These are phyloP conservation scores for Neodiprion virginianus DNA, from an alignment of 1,140 invertebrate species.

Conservation along the genomic window DNA sequence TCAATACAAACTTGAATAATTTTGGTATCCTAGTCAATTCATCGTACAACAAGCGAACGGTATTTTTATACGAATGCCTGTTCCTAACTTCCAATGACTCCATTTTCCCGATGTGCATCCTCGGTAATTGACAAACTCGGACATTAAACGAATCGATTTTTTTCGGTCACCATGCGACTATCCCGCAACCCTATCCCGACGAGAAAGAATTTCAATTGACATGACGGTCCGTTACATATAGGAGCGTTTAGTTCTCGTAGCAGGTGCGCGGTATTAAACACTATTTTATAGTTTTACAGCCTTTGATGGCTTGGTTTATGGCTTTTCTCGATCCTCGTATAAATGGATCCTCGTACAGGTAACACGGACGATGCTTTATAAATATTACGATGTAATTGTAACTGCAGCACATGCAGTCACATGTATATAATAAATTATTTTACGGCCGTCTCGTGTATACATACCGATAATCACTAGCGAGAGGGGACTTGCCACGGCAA, in stretches of 20 bases:
- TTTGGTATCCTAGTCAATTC: too few species aligned
- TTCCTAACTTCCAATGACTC: too few species aligned
- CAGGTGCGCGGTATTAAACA: neutral
- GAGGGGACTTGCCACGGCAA: neutral
- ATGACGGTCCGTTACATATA: too few species aligned
- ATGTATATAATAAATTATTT: neutral
- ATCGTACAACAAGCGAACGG: too few species aligned
- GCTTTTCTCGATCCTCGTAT: neutral
- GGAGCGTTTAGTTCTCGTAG: neutral
- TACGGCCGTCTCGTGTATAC: neutral
- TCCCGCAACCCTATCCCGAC: too few species aligned
- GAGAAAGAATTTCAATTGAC: too few species aligned
- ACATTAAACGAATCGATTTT: too few species aligned
- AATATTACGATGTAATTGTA: neutral
- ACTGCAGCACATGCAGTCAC: neutral
- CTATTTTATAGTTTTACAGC: slow-evolving; percentile 1
- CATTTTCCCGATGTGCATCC: too few species aligned
- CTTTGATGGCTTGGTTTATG: slow-evolving; percentile 5
- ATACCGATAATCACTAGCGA: neutral
- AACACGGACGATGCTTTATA: neutral
- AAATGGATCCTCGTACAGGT: neutral
- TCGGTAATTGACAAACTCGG: too few species aligned
- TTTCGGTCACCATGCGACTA: too few species aligned
- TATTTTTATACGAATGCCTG: too few species aligned
- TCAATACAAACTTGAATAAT: too few species aligned